A percentile compares a stretch with the other conserved stretches of the same genome.
Conservation (phyloP, 2,888 invertebrate species). For the Heliconius cydno region DNA sequence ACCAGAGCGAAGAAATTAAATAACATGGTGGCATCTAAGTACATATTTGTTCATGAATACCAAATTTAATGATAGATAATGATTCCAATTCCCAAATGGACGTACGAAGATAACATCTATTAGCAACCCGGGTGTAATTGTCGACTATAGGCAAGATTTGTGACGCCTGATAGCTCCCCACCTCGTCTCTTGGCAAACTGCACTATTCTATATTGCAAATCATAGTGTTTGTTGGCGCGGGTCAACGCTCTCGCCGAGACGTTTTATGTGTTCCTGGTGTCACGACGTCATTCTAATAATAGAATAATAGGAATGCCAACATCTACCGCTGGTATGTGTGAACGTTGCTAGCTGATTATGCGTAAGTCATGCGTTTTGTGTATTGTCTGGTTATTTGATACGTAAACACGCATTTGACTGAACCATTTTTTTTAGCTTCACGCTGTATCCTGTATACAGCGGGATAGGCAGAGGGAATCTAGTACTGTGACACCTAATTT, state of each 20-base stretch:
- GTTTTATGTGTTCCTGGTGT: conserved; percentile 82
- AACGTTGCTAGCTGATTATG: conserved; percentile 63
- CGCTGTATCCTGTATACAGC: not conserved
- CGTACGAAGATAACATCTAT: conserved; percentile 53
- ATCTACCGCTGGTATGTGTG: conserved; percentile 72
- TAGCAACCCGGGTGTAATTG: conserved; percentile 36
- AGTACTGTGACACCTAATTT: no score
- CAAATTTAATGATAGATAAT: conserved; percentile 63
- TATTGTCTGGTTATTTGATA: not conserved
- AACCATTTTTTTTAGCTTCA: conserved; percentile 22
- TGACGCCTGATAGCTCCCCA: conserved; percentile 72
- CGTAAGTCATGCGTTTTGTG: conserved; percentile 57
- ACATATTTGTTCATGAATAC: conserved; percentile 68
- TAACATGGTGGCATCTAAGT: conserved; percentile 52
- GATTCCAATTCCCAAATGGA: conserved; percentile 66
- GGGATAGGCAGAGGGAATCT: no score
- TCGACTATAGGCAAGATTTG: conserved; percentile 50
- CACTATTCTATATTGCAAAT: conserved; percentile 79
- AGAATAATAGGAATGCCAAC: conserved; percentile 77
- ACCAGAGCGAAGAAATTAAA: not conserved
- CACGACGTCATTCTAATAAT: conserved; percentile 80
- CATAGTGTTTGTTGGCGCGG: conserved; percentile 79
- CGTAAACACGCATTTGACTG: not conserved
- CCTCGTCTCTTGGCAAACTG: conserved; percentile 79
- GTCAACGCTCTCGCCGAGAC: conserved; percentile 77